phyloP scores from a whole-genome alignment of 2,888 invertebrate genomes.

The Coecobrya sp. region DNA sequence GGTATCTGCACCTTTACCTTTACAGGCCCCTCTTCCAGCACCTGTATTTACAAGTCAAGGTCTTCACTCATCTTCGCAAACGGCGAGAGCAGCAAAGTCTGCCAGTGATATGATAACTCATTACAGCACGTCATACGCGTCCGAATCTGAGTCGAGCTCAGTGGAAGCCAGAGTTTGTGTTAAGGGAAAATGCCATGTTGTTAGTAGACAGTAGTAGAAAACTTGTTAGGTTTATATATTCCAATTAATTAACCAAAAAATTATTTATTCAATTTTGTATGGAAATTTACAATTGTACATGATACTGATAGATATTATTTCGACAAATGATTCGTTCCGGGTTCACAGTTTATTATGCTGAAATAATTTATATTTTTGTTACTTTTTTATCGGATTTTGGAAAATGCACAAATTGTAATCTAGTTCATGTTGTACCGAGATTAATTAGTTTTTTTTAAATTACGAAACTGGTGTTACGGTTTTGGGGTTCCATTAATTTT shows the following conservation, averaged over 20 bases:
- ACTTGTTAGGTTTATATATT: not conserved
- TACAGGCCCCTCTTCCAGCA: conserved; percentile 70
- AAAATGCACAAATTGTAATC: conserved; percentile 4
- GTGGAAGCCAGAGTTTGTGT: conserved; percentile 85
- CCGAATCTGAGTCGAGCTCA: conserved; percentile 70
- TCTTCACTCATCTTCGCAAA: conserved; percentile 54
- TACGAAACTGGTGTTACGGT: conserved; percentile 17
- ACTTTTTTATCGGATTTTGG: not conserved
- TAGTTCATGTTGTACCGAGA: not conserved
- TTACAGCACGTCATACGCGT: conserved; percentile 56
- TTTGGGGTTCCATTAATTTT: not conserved
- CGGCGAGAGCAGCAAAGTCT: conserved; percentile 58
- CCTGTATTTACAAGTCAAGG: conserved; percentile 57
- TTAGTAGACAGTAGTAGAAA: conserved; percentile 83
- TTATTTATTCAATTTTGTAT: not conserved
- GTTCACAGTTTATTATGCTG: not conserved
- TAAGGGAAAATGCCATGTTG: conserved; percentile 85
- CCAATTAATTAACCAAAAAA: conserved; percentile 32
- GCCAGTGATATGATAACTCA: conserved; percentile 59
- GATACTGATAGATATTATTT: not conserved
- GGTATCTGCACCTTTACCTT: conserved; percentile 57
- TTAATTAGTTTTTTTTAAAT: not conserved
- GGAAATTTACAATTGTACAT: conserved; percentile 28
- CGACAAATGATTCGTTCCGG: not conserved
- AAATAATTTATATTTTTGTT: not conserved